phyloP scores from a whole-genome alignment of 2,113 vertebrate species.

The Miniopterus natalensis region DNA sequence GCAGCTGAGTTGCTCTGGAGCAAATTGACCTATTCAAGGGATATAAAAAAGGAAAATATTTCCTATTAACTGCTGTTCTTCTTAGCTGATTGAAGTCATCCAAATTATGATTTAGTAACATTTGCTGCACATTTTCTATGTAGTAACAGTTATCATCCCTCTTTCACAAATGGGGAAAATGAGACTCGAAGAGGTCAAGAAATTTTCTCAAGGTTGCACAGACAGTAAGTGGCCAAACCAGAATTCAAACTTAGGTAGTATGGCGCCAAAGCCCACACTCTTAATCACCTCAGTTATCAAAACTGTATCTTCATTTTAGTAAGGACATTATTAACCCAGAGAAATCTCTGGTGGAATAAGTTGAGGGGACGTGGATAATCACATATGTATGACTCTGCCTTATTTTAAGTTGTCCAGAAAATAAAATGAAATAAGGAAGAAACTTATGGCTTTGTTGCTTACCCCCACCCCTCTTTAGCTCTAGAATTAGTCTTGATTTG shows the following conservation, averaged over 20 bases:
- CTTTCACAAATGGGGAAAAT: background rate
- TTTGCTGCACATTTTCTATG: background rate
- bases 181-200: background rate
- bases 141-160: background rate
- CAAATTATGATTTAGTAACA: background rate
- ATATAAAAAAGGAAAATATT: background rate
- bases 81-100: background rate
- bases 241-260: background rate
- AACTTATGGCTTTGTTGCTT: rapidly evolving
- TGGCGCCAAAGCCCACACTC: background rate
- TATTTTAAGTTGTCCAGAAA: background rate
- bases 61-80: background rate
- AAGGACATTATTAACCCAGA: background rate
- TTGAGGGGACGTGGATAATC: background rate
- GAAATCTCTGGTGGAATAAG: background rate
- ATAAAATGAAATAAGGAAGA: background rate
- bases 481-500: background rate
- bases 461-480: too few relatives aligned
- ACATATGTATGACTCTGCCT: background rate
- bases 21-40: background rate
- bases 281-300: background rate
- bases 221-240: background rate
- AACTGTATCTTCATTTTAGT: background rate
- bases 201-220: background rate
- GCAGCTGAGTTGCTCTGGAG: background rate